Base-by-base conservation (phyloP, 2,797 vertebrate species). In the Neoniphon sammara region DNA sequence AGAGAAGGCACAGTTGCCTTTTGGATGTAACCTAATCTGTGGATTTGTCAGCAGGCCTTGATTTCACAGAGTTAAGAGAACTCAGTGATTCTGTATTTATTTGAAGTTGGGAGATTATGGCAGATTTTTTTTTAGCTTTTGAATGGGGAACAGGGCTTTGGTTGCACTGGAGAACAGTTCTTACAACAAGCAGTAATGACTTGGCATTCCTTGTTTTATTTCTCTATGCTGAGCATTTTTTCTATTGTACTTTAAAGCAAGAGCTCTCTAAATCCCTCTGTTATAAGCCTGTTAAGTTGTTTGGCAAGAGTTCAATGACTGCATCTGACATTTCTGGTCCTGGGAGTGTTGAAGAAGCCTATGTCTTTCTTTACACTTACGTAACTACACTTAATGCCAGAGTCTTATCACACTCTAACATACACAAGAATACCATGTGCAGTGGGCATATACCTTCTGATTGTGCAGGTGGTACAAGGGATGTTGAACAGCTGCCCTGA, bases 261-360 rank as follows among this genome's bases (percentile, higher is more conserved):
- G 39, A 52, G 49, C 30, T 70, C 76, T 44, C 61, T 49, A 83
- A 83, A 80, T 77, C 78, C 73, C 44, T 34, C 50, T 59, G 18
- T 67, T 75, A 7, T 44, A 78, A 83, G 23, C 66, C 61, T 73
- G 78, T 74, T 80, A 74, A 75, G 49, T 70, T 77, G 64, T 76
- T 84, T 80, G 39, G 76, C 66, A 56, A 68, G 59, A 81, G 62
- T 78, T 82, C 59, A 77, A 39, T 50, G 55, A 27, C 52, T 12
- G 5, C 34, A 70, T 84, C 58, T 80, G 78, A 76, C 76, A 79
- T 87, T 72, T 85, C 20, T 58, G 56, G 25, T 36, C 64, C 11
- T 62, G 65, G 18, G 15, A 39, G 54, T 75, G 30, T 66, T 17
- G 23, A 30, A 61, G 36, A 56, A 30, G 25, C 54, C 25, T 7